Conservation (phyloP, 64 coral and sea anemone genomes). For the Porites australiensis region DNA sequence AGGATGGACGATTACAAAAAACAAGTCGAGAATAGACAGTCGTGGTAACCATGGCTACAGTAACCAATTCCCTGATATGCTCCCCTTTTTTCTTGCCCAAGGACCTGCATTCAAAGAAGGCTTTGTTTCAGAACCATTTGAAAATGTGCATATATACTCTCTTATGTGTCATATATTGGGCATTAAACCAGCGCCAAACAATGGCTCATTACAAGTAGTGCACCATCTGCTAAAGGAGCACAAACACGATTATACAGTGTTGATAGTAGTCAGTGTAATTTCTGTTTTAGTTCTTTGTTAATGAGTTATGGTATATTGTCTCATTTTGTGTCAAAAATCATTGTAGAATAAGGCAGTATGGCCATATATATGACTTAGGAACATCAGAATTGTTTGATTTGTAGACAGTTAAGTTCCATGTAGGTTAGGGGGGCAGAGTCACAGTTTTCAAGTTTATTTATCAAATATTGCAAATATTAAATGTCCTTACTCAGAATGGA, state of each 20-base stretch:
- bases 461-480: too few relatives aligned
- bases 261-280: slow-evolving; percentile 58
- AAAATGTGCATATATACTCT: slow-evolving; percentile 91
- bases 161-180: slow-evolving; percentile 83
- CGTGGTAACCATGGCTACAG: slow-evolving; percentile 91
- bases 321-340: slow-evolving; percentile 81
- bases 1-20: slow-evolving; percentile 68
- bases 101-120: slow-evolving; percentile 83
- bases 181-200: slow-evolving; percentile 83
- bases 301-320: slow-evolving; percentile 94
- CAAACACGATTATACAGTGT: slow-evolving; percentile 44
- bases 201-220: slow-evolving; percentile 75
- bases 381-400: slow-evolving; percentile 75
- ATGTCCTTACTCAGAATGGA: too few relatives aligned
- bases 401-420: too few relatives aligned
- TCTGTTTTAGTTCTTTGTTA: slow-evolving; percentile 75
- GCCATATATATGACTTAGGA: slow-evolving; percentile 89
- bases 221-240: slow-evolving; percentile 50
- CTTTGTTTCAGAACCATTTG: slow-evolving; percentile 84
- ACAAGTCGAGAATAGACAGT: slow-evolving; percentile 5
- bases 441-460: too few relatives aligned
- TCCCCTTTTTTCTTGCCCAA: slow-evolving; percentile 86
- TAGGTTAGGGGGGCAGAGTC: too few relatives aligned
- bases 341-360: slow-evolving; percentile 84
- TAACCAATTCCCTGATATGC: slow-evolving; percentile 75